Percentiles rank a stretch among this genome's conserved stretches.
These are phyloP conservation scores for Adoxophyes honmai DNA, from an alignment of 1,140 invertebrate genomes.

Conservation along the genomic window DNA sequence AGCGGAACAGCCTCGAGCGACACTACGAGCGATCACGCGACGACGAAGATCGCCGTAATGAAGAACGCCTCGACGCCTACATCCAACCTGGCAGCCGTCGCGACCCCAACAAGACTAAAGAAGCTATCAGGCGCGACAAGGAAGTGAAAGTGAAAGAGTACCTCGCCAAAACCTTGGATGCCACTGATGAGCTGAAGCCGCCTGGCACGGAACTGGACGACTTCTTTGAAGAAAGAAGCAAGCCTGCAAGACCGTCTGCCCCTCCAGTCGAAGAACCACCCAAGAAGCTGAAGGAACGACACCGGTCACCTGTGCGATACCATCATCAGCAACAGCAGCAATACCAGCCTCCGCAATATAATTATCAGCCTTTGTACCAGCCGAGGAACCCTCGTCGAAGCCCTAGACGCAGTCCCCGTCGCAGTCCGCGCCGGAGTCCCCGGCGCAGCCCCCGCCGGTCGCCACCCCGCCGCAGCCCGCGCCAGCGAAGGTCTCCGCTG, in stretches of 20 bases:
- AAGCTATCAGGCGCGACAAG: slow-evolving; percentile 65
- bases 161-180: slow-evolving; percentile 57
- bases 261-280: background rate
- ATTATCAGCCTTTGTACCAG: background rate
- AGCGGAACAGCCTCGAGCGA: slow-evolving; percentile 1
- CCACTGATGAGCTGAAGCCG: slow-evolving; percentile 49
- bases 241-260: slow-evolving; percentile 18
- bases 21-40: slow-evolving; percentile 14
- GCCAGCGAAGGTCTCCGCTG: background rate
- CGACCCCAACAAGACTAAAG: slow-evolving; percentile 61
- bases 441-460: slow-evolving; percentile 17
- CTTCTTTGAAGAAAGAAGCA: slow-evolving; percentile 38
- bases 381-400: slow-evolving; percentile 3
- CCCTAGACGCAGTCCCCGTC: slow-evolving; percentile 1
- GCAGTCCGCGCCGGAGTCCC: slow-evolving; percentile 25
- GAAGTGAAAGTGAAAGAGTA: slow-evolving; percentile 64
- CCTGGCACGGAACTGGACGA: slow-evolving; percentile 68
- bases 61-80: slow-evolving; percentile 37
- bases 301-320: background rate
- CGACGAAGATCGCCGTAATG: slow-evolving; percentile 16
- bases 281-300: background rate
- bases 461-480: slow-evolving; percentile 2
- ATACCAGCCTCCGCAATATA: background rate
- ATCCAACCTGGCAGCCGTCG: slow-evolving; percentile 62
- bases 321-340: background rate